Evolutionary conservation across 2,113 vertebrate genomes (phyloP).

Genomic region (Speoplatyrhinus poulsoni): DNA sequence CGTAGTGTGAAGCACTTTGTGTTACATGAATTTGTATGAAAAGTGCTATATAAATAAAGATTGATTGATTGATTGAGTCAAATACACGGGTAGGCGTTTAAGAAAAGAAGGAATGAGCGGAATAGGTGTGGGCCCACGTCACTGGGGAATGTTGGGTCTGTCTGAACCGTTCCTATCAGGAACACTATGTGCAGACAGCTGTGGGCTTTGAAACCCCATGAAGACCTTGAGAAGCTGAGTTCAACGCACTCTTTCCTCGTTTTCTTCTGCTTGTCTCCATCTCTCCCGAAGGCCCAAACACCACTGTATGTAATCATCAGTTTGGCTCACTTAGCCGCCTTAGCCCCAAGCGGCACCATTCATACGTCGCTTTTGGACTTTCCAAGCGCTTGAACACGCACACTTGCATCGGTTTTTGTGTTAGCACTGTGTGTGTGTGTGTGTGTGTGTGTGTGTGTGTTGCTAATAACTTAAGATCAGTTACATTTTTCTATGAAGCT

Average conservation of each 20-base stretch:
- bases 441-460: conserved; percentile 23
- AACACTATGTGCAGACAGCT: conserved; percentile 68
- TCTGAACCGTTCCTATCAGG: conserved; percentile 34
- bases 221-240: conserved; percentile 21
- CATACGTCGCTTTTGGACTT: conserved; percentile 40
- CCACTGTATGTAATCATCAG: conserved; percentile 43
- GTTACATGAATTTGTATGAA: too few species aligned
- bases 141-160: conserved; percentile 8
- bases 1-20: too few species aligned
- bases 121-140: not conserved
- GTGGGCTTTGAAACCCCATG: conserved; percentile 44
- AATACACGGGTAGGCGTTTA: not conserved
- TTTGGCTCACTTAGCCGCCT: conserved; percentile 34
- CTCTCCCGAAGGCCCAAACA: conserved; percentile 46
- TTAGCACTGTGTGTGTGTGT: conserved; percentile 18
- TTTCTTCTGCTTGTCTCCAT: conserved; percentile 45
- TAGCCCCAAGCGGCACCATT: conserved; percentile 51
- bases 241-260: conserved; percentile 22
- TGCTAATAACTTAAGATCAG: conserved; percentile 30
- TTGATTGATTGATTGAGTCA: too few species aligned
- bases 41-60: too few species aligned
- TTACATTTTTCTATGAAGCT: conserved; percentile 16
- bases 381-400: conserved; percentile 21
- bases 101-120: not conserved
- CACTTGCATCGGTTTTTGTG: conserved; percentile 17